Evolutionary conservation across 2,797 vertebrate genomes (phyloP).

Genomic region (Sebastes ruberrimus): DNA sequence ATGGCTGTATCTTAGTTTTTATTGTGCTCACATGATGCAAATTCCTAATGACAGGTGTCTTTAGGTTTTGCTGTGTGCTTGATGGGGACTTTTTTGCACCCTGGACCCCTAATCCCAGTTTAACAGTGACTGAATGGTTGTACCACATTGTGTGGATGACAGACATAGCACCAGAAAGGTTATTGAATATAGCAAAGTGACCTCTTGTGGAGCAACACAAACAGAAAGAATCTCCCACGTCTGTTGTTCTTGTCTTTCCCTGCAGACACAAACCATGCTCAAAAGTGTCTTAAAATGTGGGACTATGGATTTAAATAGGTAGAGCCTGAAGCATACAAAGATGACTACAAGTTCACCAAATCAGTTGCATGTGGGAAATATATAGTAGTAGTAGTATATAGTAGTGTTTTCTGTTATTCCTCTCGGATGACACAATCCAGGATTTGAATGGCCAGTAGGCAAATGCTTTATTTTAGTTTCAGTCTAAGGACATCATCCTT

Average conservation of each 20-base stretch:
- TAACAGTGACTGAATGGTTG: not conserved
- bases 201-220: conserved; percentile 18
- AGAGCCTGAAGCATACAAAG: not conserved
- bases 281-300: not conserved
- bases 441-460: not conserved
- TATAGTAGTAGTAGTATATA: not conserved
- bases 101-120: not conserved
- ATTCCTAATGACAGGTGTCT: not conserved
- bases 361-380: not conserved
- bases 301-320: not conserved
- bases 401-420: not conserved
- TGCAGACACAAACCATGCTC: not conserved
- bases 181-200: conserved; percentile 40
- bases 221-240: not conserved
- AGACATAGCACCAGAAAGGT: conserved; percentile 58
- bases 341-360: not conserved
- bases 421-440: not conserved
- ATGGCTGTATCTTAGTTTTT: not conserved
- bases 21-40: not conserved
- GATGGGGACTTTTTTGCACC: not conserved
- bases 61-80: not conserved
- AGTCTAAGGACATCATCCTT: not conserved
- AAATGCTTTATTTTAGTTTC: not conserved
- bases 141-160: conserved; percentile 35
- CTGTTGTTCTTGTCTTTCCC: not conserved